Conservation (phyloP, 2,113 vertebrate species). For the Epinephelus fuscoguttatus region DNA sequence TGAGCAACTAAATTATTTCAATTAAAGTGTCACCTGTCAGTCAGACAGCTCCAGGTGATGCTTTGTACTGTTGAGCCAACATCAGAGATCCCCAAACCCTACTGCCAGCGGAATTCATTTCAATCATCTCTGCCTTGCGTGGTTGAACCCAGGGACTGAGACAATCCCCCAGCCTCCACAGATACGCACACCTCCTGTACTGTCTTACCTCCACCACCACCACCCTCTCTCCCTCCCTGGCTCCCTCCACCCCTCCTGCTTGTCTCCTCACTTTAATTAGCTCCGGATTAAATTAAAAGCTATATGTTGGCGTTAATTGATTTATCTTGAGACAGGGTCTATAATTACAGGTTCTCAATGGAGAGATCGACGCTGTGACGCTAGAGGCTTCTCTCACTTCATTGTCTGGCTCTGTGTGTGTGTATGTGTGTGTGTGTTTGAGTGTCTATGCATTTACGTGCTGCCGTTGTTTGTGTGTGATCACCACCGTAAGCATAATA, state of each 20-base stretch:
- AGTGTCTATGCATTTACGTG: slow-evolving; percentile 14
- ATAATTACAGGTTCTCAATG: slow-evolving; percentile 86
- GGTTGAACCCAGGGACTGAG: slow-evolving; percentile 51
- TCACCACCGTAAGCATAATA: slow-evolving; percentile 71
- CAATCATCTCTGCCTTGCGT: slow-evolving; percentile 66
- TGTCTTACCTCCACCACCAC: slow-evolving; percentile 47
- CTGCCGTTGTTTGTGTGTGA: slow-evolving; percentile 54
- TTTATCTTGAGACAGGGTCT: slow-evolving; percentile 84
- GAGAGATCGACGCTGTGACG: slow-evolving; percentile 73
- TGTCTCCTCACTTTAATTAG: slow-evolving; percentile 82
- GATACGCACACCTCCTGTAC: slow-evolving; percentile 47
- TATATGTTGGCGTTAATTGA: slow-evolving; percentile 86
- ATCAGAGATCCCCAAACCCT: slow-evolving; percentile 45
- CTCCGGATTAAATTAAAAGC: slow-evolving; percentile 86
- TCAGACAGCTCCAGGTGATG: slow-evolving; percentile 76
- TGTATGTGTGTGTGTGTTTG: slow-evolving; percentile 33
- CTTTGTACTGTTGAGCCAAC: slow-evolving; percentile 66
- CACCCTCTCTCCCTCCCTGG: neutral
- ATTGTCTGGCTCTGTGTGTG: slow-evolving; percentile 54
- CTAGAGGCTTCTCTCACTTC: slow-evolving; percentile 64
- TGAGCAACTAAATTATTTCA: slow-evolving; percentile 73
- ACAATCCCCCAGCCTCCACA: slow-evolving; percentile 60
- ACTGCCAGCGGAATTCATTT: slow-evolving; percentile 69
- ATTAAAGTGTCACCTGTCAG: slow-evolving; percentile 82
- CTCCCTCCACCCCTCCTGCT: slow-evolving; percentile 38